phyloP scores from a whole-genome alignment of 2,797 vertebrate species.

The Naso thynnoides region DNA sequence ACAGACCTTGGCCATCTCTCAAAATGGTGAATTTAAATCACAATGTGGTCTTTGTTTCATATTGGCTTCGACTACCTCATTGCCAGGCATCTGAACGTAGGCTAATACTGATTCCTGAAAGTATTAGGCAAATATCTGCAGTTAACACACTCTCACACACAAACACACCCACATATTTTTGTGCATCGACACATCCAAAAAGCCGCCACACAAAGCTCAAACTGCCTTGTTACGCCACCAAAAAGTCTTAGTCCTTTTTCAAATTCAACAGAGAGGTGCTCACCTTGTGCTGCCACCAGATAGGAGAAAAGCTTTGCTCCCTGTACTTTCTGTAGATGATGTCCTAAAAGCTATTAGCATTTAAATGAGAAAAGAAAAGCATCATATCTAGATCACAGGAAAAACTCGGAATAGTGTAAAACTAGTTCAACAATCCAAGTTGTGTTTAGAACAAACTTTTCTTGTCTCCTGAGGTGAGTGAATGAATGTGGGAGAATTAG shows the following conservation, averaged over 20 bases:
- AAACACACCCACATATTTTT: conserved; percentile 18
- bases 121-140: conserved; percentile 25
- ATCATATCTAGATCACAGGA: conserved; percentile 75
- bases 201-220: conserved; percentile 33
- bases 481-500: conserved; percentile 29
- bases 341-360: conserved; percentile 84
- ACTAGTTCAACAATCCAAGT: conserved; percentile 57
- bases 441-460: conserved; percentile 63
- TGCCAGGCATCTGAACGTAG: conserved; percentile 19
- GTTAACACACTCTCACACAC: conserved; percentile 16
- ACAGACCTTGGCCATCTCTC: neutral
- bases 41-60: conserved; percentile 53
- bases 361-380: conserved; percentile 86
- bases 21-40: conserved; percentile 24
- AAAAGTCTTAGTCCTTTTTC: conserved; percentile 66
- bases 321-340: conserved; percentile 63
- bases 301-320: conserved; percentile 76
- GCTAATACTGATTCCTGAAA: conserved; percentile 44
- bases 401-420: conserved; percentile 46
- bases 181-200: conserved; percentile 13
- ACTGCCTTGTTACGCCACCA: conserved; percentile 55
- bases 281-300: conserved; percentile 77
- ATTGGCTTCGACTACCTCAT: conserved; percentile 12
- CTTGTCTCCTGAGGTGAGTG: conserved; percentile 48
- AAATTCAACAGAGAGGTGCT: conserved; percentile 73